Evolutionary conservation across 2,797 vertebrate genomes (phyloP).

Genomic region (Hafferia zeledoni): DNA sequence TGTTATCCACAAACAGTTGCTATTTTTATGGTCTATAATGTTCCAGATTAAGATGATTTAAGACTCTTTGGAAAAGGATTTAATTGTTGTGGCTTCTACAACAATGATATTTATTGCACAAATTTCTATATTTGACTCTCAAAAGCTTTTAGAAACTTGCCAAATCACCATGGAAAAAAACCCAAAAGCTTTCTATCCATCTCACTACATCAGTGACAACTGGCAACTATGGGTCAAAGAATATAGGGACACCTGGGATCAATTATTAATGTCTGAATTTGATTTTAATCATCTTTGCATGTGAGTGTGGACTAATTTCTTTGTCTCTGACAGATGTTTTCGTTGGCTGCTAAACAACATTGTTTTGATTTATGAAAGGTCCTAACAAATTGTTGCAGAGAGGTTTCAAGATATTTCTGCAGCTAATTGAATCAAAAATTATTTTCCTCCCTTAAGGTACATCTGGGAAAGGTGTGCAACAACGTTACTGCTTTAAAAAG

Average conservation of each 20-base stretch:
- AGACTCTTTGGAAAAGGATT: slow-evolving; percentile 26
- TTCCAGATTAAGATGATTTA: slow-evolving; percentile 14
- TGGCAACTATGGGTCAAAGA: slow-evolving; percentile 52
- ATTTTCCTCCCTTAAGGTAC: background rate
- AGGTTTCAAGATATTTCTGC: background rate
- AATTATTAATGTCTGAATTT: slow-evolving; percentile 67
- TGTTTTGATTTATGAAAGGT: slow-evolving; percentile 24
- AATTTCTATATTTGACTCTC: background rate
- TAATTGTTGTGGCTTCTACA: slow-evolving; percentile 18
- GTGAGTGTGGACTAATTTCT: slow-evolving; percentile 54
- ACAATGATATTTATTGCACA: background rate
- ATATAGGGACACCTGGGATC: slow-evolving; percentile 37
- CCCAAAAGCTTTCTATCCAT: background rate
- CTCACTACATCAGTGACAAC: slow-evolving; percentile 27
- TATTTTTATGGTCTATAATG: slow-evolving; percentile 1
- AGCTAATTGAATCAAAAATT: background rate
- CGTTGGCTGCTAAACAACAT: slow-evolving; percentile 36
- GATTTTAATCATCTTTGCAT: slow-evolving; percentile 63
- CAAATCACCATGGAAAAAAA: background rate
- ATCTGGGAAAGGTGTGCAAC: background rate
- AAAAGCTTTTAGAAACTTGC: slow-evolving; percentile 22
- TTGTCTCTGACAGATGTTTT: slow-evolving; percentile 64
- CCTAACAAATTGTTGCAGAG: background rate
- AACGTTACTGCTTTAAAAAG: background rate
- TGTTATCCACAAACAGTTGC: background rate